These are phyloP conservation scores for Atta texana DNA, from an alignment of 1,140 invertebrate species.

Conservation along the genomic window DNA sequence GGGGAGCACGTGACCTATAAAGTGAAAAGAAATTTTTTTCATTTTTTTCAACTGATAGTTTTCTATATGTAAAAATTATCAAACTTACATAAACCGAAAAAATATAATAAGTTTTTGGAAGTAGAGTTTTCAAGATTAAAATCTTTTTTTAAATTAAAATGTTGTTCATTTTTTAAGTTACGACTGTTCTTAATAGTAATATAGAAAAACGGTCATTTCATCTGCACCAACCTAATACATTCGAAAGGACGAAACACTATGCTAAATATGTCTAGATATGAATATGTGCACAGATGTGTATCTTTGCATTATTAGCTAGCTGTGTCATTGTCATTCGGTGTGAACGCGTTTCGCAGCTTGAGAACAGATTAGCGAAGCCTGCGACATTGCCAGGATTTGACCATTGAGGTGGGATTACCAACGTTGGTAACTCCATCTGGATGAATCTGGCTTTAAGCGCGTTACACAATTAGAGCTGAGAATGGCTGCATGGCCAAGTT, in stretches of 20 bases:
- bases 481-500: constrained; percentile 64
- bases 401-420: constrained; percentile 72
- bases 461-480: constrained; percentile 72
- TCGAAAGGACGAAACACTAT: not conserved
- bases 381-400: constrained; percentile 73
- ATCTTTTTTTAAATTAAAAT: no score
- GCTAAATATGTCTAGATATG: not conserved
- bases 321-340: constrained; percentile 29
- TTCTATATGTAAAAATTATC: no score
- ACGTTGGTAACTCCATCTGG: constrained; percentile 63
- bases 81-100: no score
- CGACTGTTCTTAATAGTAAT: no score
- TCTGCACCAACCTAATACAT: not conserved
- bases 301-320: constrained; percentile 29
- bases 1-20: no score
- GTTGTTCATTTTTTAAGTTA: no score
- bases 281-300: not conserved
- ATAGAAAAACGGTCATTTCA: no score
- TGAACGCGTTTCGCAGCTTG: constrained; percentile 72
- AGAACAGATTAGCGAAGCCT: constrained; percentile 71
- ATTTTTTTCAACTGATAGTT: no score
- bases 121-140: no score
- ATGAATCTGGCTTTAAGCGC: constrained; percentile 72
- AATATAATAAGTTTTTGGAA: no score
- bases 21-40: no score